Conservation (phyloP, 2,113 vertebrate genomes). For the Rhabdomys dilectus region DNA sequence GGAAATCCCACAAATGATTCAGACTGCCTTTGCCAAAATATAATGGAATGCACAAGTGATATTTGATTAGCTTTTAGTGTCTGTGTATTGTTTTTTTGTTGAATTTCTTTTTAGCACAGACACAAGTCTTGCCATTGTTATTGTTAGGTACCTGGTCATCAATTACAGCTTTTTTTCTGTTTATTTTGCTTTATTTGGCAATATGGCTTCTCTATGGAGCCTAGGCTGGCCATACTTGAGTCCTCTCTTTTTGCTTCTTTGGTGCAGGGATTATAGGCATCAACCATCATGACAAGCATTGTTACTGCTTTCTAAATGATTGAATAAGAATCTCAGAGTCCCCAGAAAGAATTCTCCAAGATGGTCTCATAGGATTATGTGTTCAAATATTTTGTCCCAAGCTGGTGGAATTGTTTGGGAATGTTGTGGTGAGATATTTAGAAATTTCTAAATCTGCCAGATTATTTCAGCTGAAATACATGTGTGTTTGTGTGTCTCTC, state of each 20-base stretch:
- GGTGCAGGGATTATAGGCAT: too few relatives aligned
- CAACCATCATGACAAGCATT: neutral
- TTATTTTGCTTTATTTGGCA: neutral
- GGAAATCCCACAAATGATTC: neutral
- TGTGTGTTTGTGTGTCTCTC: neutral
- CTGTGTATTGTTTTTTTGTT: neutral
- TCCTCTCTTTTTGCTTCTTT: neutral
- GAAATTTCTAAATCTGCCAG: neutral
- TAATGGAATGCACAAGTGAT: neutral
- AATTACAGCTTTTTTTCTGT: neutral
- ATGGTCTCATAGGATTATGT: too few relatives aligned
- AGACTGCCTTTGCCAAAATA: constrained; percentile 17
- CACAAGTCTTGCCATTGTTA: neutral
- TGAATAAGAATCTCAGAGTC: neutral
- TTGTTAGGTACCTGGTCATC: neutral
- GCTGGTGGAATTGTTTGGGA: neutral
- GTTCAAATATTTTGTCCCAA: neutral
- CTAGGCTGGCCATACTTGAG: neutral
- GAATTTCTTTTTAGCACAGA: neutral
- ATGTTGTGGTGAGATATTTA: neutral
- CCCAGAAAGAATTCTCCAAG: neutral
- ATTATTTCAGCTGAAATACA: neutral
- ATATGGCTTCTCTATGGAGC: neutral
- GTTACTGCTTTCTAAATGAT: constrained; percentile 22
- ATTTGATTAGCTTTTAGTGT: constrained; percentile 9